Evolutionary conservation across 2,797 vertebrate species (phyloP).

Genomic region (Chloroceryle amazona): DNA sequence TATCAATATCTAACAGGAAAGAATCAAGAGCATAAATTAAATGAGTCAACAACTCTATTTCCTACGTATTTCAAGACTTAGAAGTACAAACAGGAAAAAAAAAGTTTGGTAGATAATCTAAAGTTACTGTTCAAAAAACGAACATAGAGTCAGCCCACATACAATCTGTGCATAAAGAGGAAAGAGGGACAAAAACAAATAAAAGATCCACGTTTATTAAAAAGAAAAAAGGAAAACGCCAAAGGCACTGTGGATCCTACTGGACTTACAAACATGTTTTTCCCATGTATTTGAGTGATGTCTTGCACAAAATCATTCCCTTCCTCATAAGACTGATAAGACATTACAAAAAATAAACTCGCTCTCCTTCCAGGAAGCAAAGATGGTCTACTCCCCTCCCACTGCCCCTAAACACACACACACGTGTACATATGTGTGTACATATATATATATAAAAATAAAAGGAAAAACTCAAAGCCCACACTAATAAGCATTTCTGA

Average conservation of each 20-base stretch:
- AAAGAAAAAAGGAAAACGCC: not conserved
- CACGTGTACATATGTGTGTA: accelerated
- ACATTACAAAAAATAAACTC: not conserved
- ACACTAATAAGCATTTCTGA: not conserved
- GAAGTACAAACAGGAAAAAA: not conserved
- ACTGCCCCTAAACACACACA: not conserved
- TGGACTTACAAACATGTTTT: not conserved
- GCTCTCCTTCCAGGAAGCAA: not conserved
- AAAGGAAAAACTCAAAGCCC: not conserved
- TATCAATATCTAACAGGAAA: not conserved
- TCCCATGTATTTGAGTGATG: not conserved
- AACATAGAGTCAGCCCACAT: constrained; percentile 33
- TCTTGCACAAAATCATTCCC: not conserved
- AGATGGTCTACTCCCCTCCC: not conserved
- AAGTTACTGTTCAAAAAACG: not conserved
- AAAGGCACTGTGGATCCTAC: not conserved
- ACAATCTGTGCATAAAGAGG: constrained; percentile 22
- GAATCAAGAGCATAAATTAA: not conserved
- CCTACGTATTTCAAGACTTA: not conserved
- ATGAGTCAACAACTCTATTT: not conserved
- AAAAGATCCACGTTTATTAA: not conserved
- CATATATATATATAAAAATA: not conserved
- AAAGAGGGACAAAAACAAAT: not conserved
- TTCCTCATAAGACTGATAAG: not conserved
- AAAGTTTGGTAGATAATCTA: not conserved